Base-by-base conservation (phyloP, 2,888 invertebrate genomes). In the Petrophora chlorosata region DNA sequence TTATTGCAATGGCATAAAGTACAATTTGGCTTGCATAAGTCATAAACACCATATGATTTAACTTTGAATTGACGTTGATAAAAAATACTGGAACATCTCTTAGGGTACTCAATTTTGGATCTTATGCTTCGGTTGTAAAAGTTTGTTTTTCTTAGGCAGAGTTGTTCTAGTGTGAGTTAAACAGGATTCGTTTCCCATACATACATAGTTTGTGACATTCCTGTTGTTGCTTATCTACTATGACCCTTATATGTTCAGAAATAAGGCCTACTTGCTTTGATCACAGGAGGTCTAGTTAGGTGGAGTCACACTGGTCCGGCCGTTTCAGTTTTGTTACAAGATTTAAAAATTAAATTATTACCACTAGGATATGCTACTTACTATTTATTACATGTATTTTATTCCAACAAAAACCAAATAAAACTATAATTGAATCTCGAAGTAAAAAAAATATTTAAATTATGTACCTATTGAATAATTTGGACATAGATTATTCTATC, bases 1-100 rank as follows among this genome's bases (percentile, higher is more conserved):
- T 51, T 66, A 59, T 15, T 0, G 0, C 0, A 0, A 5, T 0
- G 0, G 0, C 0, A 0, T 63, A 66, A 51, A 51, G 64, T 48
- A 43, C 0, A 48, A 14, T 49, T 56, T 68, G 3, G 13, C 19
- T 41, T 61, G 55, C 13, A 13, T 9, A 7, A 2, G 32, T n/a
- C 61, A 10, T 33, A 58, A 65, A 23, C 33, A 74, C 69, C 85
- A 85, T 83, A 83, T 85, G 84, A 77, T 82, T 81, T 76, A 72
- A 78, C 70, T 76, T 73, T 79, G 76, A 80, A 83, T 76, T 64
- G 67, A 56, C 64, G 50, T 48, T 63, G 67, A 75, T 70, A 71
- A 76, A 54, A 5, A 70, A 71, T 73, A 76, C 73, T 72, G 72
- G 69, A 70, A 29, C 29, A 23, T 45, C 49, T 49, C 29, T 35